Base-by-base conservation (phyloP, 2,113 vertebrate genomes). In the Typhlomys cinereus region DNA sequence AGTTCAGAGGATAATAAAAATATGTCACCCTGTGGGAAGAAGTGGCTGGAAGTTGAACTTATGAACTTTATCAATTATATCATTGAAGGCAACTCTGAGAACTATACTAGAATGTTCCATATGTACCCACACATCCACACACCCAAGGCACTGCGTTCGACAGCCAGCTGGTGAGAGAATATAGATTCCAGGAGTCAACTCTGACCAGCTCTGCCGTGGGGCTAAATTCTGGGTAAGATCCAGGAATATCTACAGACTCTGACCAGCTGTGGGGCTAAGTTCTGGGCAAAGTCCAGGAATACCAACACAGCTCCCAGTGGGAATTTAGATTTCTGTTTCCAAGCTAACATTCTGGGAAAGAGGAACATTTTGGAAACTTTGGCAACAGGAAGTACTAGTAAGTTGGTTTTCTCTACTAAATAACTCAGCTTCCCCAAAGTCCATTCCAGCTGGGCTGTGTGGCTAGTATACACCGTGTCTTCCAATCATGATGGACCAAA, bases 101-200 rank as follows among this genome's bases (percentile, higher is more conserved):
- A 31, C 62, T 23, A 4, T 39, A 1, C n/a, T 67, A 3, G 86
- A 8, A 7, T 34, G 10, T 36, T 34, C 85, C 14, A 1, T 2
- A 2, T 52, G 0, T 2, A 27, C 10, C 2, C 36, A 27, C n/a
- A 14, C 36, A 21, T 1, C 0, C 4, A 1, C 17, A 2, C 25
- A 1, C 11, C 41, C 79, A 10, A 34, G 13, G 8, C 59, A 1
- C 50, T 14, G 21, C 88, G 52, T 18, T 0, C 1, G 71, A 36
- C 4, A 17, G 46, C 23, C 71, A 59, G 17, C 52, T 7, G 31
- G 39, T 4, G 7, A 46, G 41, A 41, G n/a, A 61, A 5, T 31
- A 7, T 1, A 0, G 15, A 10, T 7, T 52, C 67, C 36, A 5
- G 0, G 14, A 34, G 8, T 73, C 44, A 78, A 59, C 50, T 62